phyloP scores from a whole-genome alignment of 2,113 vertebrate species.

The Oryzias melastigma region DNA sequence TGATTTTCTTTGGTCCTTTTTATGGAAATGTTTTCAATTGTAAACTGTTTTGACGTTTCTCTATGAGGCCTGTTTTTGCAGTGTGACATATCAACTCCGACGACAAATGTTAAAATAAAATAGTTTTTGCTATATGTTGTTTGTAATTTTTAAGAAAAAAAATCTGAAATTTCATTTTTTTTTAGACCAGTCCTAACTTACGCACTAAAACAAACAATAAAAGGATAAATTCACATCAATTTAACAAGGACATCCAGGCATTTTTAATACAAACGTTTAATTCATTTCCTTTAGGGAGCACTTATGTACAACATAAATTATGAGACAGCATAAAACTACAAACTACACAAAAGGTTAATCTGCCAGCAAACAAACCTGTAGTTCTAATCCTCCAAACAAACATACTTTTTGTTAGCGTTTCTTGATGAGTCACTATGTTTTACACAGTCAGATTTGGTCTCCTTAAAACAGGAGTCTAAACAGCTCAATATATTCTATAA shows the following conservation, averaged over 20 bases:
- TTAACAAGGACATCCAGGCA: constrained; percentile 6
- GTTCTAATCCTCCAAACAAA: constrained; percentile 16
- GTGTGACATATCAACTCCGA: too few species aligned
- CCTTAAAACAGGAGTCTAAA: constrained; percentile 36
- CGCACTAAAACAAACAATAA: too few species aligned
- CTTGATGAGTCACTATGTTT: not conserved
- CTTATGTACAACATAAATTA: not conserved
- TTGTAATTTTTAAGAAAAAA: too few species aligned
- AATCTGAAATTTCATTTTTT: too few species aligned
- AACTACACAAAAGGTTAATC: constrained; percentile 49
- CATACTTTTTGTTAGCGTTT: constrained; percentile 16
- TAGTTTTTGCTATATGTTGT: too few species aligned
- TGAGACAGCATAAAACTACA: constrained; percentile 1
- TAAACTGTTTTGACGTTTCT: too few species aligned
- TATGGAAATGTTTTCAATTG: too few species aligned
- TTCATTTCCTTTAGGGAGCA: not conserved
- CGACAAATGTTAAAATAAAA: too few species aligned
- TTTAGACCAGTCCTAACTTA: too few species aligned
- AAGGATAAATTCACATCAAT: too few species aligned
- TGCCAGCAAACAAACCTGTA: constrained; percentile 69
- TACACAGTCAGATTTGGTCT: constrained; percentile 7
- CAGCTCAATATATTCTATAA: constrained; percentile 2
- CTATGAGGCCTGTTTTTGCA: too few species aligned
- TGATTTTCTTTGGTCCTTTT: too few species aligned
- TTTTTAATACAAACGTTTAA: constrained; percentile 32